These are phyloP conservation scores for Battus philenor DNA, from an alignment of 1,140 invertebrate species.

Conservation along the genomic window DNA sequence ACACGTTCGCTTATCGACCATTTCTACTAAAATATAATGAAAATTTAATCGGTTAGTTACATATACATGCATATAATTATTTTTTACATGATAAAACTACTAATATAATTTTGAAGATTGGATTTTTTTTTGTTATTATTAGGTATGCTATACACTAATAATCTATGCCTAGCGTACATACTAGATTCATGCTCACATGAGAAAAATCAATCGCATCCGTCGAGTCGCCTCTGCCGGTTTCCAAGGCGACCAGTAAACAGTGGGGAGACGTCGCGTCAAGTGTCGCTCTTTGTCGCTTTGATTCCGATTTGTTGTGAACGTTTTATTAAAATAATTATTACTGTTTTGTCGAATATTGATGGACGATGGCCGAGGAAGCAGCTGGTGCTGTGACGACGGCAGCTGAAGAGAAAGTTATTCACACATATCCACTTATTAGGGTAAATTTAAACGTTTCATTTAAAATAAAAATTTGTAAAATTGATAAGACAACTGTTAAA, in stretches of 20 bases:
- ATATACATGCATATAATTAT: too few relatives aligned
- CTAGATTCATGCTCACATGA: slow-evolving; percentile 24
- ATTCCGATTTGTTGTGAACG: slow-evolving; percentile 24
- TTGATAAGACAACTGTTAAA: too few relatives aligned
- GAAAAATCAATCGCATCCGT: slow-evolving; percentile 70
- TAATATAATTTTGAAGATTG: too few relatives aligned
- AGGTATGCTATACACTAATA: too few relatives aligned
- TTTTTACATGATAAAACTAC: too few relatives aligned
- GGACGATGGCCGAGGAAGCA: slow-evolving; percentile 68
- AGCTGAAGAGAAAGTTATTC: slow-evolving; percentile 81
- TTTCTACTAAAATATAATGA: too few relatives aligned
- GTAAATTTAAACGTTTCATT: slow-evolving; percentile 60
- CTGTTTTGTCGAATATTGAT: slow-evolving; percentile 25
- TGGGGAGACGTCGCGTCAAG: slow-evolving; percentile 42
- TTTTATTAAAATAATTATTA: slow-evolving; percentile 27
- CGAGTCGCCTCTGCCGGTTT: slow-evolving; percentile 53
- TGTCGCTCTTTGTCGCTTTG: slow-evolving; percentile 30
- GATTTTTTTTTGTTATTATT: too few relatives aligned
- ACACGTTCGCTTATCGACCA: too few relatives aligned
- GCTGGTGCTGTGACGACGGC: slow-evolving; percentile 44
- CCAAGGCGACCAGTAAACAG: slow-evolving; percentile 70
- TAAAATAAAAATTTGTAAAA: too few relatives aligned
- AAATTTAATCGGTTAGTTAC: too few relatives aligned
- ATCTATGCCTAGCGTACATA: neutral
- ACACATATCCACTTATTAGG: slow-evolving; percentile 85